Percentiles rank a stretch among this genome's conserved stretches.
Conservation (phyloP, 2,888 invertebrate genomes). For the Chymomyza fuscimana region DNA sequence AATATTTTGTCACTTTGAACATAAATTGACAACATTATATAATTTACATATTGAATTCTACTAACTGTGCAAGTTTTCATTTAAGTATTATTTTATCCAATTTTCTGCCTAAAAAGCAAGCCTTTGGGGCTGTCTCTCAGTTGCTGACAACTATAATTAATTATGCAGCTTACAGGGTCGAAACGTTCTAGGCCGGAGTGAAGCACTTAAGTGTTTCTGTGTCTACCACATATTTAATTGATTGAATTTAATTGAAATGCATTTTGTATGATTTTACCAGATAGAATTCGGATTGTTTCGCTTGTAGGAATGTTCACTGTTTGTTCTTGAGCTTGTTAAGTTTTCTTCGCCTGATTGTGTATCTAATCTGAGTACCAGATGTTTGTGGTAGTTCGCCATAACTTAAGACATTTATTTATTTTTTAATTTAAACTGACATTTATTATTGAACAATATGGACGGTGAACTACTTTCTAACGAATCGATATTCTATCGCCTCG, state of each 20-base stretch:
- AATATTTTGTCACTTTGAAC: neutral
- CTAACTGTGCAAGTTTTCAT: no score
- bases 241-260: slow-evolving; percentile 56
- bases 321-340: slow-evolving; percentile 39
- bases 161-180: slow-evolving; percentile 43
- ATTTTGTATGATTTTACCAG: slow-evolving; percentile 31
- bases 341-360: slow-evolving; percentile 28
- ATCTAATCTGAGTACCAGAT: neutral
- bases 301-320: neutral
- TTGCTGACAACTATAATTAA: slow-evolving; percentile 36
- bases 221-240: slow-evolving; percentile 39
- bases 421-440: neutral
- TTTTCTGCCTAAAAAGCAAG: slow-evolving; percentile 34
- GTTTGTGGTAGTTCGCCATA: neutral
- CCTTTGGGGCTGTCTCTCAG: neutral
- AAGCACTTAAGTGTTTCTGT: neutral
- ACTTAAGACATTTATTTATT: slow-evolving; percentile 1
- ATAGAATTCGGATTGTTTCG: neutral
- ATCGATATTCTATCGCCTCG: no score
- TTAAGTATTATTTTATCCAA: slow-evolving; percentile 21
- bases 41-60: neutral
- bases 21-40: neutral
- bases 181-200: neutral
- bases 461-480: no score
- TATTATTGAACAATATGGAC: neutral